Base-by-base conservation (phyloP, 2,113 vertebrate genomes). In the Mastomys natalensis region DNA sequence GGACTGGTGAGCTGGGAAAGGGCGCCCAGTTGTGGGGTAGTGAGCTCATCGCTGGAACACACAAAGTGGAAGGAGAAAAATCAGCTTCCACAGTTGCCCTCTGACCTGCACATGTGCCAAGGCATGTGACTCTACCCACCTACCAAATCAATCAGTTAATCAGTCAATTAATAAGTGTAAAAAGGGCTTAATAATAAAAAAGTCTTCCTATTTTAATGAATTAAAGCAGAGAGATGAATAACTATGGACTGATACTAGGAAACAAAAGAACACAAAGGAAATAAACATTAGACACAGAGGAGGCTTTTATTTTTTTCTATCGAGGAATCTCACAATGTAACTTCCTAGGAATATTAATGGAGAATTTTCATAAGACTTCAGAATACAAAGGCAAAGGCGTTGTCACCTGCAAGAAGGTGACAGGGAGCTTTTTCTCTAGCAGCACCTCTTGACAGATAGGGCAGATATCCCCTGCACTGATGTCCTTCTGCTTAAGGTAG, bases 381-480 rank as follows among this genome's bases (percentile, higher is more conserved):
- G 86, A 74, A 51, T 43, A 21, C 53, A 73, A 66, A 76, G 73
- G 34, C 62, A 87, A 86, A 53, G 3, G n/a, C 4, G 15, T 98
- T 3, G 13, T 98, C 55, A 99, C 98, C 99, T 99, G 98, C 99
- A 99, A 99, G 55, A 98, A 98, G 62, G 98, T 98, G 89, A 99
- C 97, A 1, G 98, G 98, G 86, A 98, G 98, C 72, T 81, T 98
- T 93, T 98, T 99, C 90, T 97, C 97, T 87, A 99, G 73, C 85
- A 99, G 96, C 3, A 97, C 95, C 90, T 99, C 99, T 92, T 99
- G 99, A 86, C 98, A 99, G 96, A 99, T 97, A 7, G 99, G 98
- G 97, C 99, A 99, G 96, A 98, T 87, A 90, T 99, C 98, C 64
- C 98, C 98, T 43, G 97, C 51, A 37, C 80, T 92, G n/a, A 98